Evolutionary conservation across 2,797 vertebrate genomes (phyloP).

Genomic region (Siniperca obscura): DNA sequence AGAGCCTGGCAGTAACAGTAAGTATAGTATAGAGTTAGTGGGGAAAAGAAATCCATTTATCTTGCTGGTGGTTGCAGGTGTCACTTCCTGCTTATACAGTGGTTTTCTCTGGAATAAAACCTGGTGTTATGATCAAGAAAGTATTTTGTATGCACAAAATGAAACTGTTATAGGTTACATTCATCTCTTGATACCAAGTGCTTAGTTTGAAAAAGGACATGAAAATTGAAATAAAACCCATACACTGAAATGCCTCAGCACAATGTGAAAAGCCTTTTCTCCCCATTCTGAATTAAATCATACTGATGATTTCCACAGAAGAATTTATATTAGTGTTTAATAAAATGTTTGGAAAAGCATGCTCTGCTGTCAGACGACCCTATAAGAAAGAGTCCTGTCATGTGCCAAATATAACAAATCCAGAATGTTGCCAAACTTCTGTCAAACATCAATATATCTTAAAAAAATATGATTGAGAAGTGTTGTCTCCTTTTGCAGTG

Average conservation of each 20-base stretch:
- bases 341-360: neutral
- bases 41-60: constrained; percentile 31
- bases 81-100: constrained; percentile 4
- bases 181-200: neutral
- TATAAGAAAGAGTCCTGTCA: neutral
- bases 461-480: neutral
- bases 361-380: neutral
- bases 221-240: neutral
- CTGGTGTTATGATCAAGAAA: neutral
- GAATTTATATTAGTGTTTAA: neutral
- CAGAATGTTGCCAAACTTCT: neutral
- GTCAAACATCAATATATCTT: neutral
- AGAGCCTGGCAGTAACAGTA: constrained; percentile 24
- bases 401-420: neutral
- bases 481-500: neutral
- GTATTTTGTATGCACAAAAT: constrained; percentile 11
- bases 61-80: constrained; percentile 9
- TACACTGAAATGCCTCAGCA: neutral
- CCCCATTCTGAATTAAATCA: neutral
- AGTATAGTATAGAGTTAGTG: constrained; percentile 7
- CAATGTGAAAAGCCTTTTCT: neutral
- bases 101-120: neutral
- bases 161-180: neutral
- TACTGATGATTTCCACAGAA: neutral
- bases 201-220: neutral